phyloP scores from a whole-genome alignment of 2,888 invertebrate genomes.

The Eutolmus rufibarbis region DNA sequence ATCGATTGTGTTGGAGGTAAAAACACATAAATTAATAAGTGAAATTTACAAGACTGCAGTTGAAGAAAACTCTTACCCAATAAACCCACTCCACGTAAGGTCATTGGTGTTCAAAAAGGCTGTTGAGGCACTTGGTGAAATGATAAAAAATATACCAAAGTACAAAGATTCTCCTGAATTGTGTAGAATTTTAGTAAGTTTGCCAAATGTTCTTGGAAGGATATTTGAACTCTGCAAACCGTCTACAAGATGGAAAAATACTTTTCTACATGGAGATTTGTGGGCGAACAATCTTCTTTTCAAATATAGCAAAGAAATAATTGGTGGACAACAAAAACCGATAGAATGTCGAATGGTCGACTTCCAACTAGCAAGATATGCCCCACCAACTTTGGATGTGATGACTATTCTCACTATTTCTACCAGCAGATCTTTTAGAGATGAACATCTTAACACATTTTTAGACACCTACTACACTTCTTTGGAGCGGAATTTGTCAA shows the following conservation, averaged over 20 bases:
- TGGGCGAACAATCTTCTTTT: conserved; percentile 65
- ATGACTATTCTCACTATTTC: conserved; percentile 65
- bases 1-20: conserved; percentile 61
- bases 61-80: conserved; percentile 61
- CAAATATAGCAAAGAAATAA: conserved; percentile 52
- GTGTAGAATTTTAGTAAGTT: conserved; percentile 52
- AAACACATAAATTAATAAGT: conserved; percentile 49
- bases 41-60: conserved; percentile 55
- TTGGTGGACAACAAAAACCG: conserved; percentile 58
- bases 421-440: conserved; percentile 61
- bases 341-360: conserved; percentile 72
- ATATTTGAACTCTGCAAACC: conserved; percentile 58
- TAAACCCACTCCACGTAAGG: conserved; percentile 52
- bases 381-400: conserved; percentile 72
- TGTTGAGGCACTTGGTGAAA: conserved; percentile 56
- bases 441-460: conserved; percentile 62
- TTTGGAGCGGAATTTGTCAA: conserved; percentile 62
- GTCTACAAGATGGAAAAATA: conserved; percentile 60
- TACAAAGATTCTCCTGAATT: conserved; percentile 52
- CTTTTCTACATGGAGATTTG: conserved; percentile 62
- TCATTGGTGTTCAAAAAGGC: conserved; percentile 54
- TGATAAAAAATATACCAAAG: conserved; percentile 56
- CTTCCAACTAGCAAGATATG: conserved; percentile 72
- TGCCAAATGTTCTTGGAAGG: conserved; percentile 52
- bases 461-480: conserved; percentile 68